These are phyloP conservation scores for Drosophila nr. medialis DNA, from an alignment of 2,888 invertebrate species.

Conservation along the genomic window DNA sequence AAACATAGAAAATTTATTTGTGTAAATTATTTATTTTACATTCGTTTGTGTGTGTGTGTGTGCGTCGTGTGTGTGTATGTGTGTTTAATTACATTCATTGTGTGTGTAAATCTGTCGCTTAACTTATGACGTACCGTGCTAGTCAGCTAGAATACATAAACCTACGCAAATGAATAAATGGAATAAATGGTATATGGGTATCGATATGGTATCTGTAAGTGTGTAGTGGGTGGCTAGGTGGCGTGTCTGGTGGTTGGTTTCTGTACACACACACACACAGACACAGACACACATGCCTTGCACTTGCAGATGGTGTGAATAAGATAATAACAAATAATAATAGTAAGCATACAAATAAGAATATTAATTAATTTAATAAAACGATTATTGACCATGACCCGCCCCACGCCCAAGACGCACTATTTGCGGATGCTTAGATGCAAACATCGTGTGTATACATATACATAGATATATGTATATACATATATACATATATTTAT, in stretches of 20 bases:
- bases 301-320: constrained; percentile 27
- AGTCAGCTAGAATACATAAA: constrained; percentile 72
- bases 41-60: constrained; percentile 5
- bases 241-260: constrained; percentile 8
- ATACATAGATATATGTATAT: constrained; percentile 22
- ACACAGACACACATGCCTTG: constrained; percentile 1
- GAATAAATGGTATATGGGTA: constrained; percentile 26
- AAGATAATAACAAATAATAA: constrained; percentile 39
- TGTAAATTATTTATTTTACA: constrained; percentile 50
- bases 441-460: constrained; percentile 22
- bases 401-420: constrained; percentile 62
- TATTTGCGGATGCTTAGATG: constrained; percentile 48
- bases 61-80: constrained; percentile 8
- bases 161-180: constrained; percentile 72
- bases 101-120: constrained; percentile 39
- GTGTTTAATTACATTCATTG: constrained; percentile 21
- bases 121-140: constrained; percentile 68
- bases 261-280: neutral
- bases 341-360: constrained; percentile 34
- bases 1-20: constrained; percentile 8
- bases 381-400: constrained; percentile 51
- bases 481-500: constrained; percentile 30
- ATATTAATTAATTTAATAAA: constrained; percentile 52
- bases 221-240: constrained; percentile 1
- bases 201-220: constrained; percentile 33